These are phyloP conservation scores for Drosophila birchii DNA, from an alignment of 2,888 invertebrate genomes.

Conservation along the genomic window DNA sequence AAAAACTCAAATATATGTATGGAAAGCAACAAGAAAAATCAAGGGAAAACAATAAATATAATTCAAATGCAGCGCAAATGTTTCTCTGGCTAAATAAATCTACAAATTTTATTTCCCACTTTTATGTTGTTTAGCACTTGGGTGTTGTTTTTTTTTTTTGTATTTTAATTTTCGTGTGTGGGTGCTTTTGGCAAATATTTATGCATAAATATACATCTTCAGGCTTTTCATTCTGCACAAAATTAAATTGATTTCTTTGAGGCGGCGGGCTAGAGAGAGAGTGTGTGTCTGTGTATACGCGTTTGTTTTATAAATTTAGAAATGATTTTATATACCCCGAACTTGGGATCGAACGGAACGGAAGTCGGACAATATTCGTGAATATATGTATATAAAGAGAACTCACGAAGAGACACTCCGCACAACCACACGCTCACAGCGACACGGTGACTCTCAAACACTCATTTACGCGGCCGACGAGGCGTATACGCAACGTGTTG, in stretches of 20 bases:
- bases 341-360: constrained; percentile 47
- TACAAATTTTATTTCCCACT: constrained; percentile 42
- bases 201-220: constrained; percentile 38
- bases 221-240: constrained; percentile 38
- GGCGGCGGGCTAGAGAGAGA: background rate
- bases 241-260: constrained; percentile 51
- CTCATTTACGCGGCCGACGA: constrained; percentile 33
- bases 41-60: constrained; percentile 38
- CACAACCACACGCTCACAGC: constrained; percentile 13
- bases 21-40: constrained; percentile 29
- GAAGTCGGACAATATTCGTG: constrained; percentile 52
- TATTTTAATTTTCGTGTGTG: background rate
- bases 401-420: constrained; percentile 34
- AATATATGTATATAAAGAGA: constrained; percentile 25
- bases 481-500: constrained; percentile 68
- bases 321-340: constrained; percentile 66
- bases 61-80: constrained; percentile 37
- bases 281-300: constrained; percentile 32
- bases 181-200: constrained; percentile 33
- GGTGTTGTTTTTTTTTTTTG: constrained; percentile 7
- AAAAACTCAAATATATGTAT: constrained; percentile 45
- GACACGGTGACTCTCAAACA: constrained; percentile 25
- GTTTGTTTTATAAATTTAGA: constrained; percentile 70
- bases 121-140: constrained; percentile 39
- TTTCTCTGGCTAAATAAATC: constrained; percentile 34